Evolutionary conservation across 2,113 vertebrate genomes (phyloP), one percentile per base, ranked within the genome.

Genomic region (Lampris megalopsis): DNA sequence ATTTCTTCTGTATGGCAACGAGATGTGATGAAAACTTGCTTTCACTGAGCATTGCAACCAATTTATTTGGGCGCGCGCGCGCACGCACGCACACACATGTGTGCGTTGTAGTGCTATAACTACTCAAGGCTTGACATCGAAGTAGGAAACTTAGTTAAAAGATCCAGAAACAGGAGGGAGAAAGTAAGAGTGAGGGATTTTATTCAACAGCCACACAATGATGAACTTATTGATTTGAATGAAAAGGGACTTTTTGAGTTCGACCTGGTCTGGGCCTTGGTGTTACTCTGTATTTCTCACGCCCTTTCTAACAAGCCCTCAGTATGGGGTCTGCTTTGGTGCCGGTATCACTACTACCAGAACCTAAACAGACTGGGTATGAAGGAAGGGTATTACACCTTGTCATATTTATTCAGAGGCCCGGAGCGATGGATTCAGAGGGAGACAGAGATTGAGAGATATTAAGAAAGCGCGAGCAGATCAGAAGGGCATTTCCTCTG

Each of bases 311-410:
- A 5, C 65, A 48, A 4, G 53, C 48, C 40, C 50, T 3, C 2
- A 1, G 13, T 58, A 38, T 66, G 72, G 61, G 53, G 60, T 68
- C 38, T 47, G 66, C 24, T 24, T 24, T 24, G 24, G 24, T 24
- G 24, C 24, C 24, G 24, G 24, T 24, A 24, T 24, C 24, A 24
- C 24, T 24, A 24, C 24, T 24, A n/a, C 9, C 13, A 41, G 2
- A 80, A 58, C 5, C 24, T 5, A 35, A 71, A 38, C 58, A 48
- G 63, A 73, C 57, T 69, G 65, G 75, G 60, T 70, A 35, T 69
- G 70, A 57, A 4, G 41, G 48, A 24, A 1, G 9, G 42, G 1
- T 40, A 24, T 24, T 24, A 24, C 24, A 24, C 24, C 24, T 24
- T 24, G 24, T 24, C 24, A 24, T 24, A 24, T 24, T 24, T 24